Evolutionary conservation across 2,113 vertebrate genomes (phyloP).

Genomic region (Scatophagus argus): DNA sequence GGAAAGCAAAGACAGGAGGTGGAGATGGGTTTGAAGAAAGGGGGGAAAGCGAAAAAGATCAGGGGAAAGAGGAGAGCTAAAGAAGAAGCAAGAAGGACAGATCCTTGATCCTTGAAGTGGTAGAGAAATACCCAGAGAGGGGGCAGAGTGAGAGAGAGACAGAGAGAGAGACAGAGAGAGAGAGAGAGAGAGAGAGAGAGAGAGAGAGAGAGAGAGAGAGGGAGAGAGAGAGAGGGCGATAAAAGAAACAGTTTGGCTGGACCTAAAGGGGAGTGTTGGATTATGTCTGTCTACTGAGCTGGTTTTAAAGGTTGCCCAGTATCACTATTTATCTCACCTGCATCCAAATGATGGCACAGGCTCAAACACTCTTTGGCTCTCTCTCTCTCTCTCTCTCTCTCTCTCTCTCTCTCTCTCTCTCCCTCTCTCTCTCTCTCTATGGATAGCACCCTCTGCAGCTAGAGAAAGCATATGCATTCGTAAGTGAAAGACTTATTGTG

Average conservation of each 20-base stretch:
- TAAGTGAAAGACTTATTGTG: slow-evolving; percentile 69
- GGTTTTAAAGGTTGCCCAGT: slow-evolving; percentile 57
- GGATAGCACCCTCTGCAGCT: slow-evolving; percentile 32
- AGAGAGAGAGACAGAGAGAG: background rate
- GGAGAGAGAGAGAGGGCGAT: slow-evolving; percentile 4
- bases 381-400: too few relatives aligned
- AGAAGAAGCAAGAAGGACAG: slow-evolving; percentile 4
- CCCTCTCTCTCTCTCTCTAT: too few relatives aligned
- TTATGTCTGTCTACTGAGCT: slow-evolving; percentile 36
- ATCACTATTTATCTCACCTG: slow-evolving; percentile 53
- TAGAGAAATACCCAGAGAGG: slow-evolving; percentile 4
- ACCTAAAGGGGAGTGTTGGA: slow-evolving; percentile 38
- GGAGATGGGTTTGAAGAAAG: slow-evolving; percentile 37
- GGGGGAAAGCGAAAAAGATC: slow-evolving; percentile 11
- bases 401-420: too few relatives aligned
- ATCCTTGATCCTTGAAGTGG: slow-evolving; percentile 7
- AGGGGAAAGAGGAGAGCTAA: background rate
- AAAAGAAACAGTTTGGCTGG: slow-evolving; percentile 47
- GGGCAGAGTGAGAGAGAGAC: background rate
- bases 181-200: background rate
- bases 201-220: background rate
- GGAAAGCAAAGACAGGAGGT: slow-evolving; percentile 40
- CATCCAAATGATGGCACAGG: slow-evolving; percentile 45
- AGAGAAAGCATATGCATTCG: slow-evolving; percentile 42
- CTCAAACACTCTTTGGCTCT: slow-evolving; percentile 48